Percentiles rank a stretch among this genome's conserved stretches.
Conservation (phyloP, 2,113 vertebrate genomes). For the Sinocyclocheilus anophthalmus region DNA sequence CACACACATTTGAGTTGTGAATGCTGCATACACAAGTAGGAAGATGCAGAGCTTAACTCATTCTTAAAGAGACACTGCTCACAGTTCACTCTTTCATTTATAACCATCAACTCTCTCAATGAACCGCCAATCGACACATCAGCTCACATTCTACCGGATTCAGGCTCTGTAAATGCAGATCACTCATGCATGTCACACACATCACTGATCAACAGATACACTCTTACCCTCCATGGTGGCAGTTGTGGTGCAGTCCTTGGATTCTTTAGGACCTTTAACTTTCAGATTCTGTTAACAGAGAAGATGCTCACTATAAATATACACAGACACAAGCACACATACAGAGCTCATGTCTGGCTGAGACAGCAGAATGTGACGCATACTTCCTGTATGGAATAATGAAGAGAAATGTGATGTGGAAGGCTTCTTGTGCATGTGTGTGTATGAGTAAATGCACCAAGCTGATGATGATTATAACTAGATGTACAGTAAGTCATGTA, state of each 20-base stretch:
- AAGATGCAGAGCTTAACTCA: slow-evolving; percentile 60
- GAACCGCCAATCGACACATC: background rate
- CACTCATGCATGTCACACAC: background rate
- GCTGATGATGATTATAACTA: background rate
- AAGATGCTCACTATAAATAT: slow-evolving; percentile 33
- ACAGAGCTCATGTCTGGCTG: background rate
- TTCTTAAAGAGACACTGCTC: slow-evolving; percentile 59
- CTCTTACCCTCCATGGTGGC: slow-evolving; percentile 93
- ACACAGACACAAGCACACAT: background rate
- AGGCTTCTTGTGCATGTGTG: background rate
- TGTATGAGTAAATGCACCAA: background rate
- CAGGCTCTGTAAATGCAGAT: background rate
- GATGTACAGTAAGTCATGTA: background rate
- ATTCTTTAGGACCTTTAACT: slow-evolving; percentile 94
- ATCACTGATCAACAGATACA: background rate
- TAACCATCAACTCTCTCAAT: background rate
- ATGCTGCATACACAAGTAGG: slow-evolving; percentile 74
- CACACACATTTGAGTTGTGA: slow-evolving; percentile 53
- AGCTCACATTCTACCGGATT: background rate
- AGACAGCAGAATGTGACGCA: background rate
- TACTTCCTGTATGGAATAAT: slow-evolving; percentile 8
- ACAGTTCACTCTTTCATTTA: background rate
- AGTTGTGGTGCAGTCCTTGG: slow-evolving; percentile 87
- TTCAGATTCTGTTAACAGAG: slow-evolving; percentile 86
- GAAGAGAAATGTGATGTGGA: background rate